Base-by-base conservation (phyloP, 37 sponge, comb jelly and placozoan genomes). In the Petrosia ficiformis region DNA sequence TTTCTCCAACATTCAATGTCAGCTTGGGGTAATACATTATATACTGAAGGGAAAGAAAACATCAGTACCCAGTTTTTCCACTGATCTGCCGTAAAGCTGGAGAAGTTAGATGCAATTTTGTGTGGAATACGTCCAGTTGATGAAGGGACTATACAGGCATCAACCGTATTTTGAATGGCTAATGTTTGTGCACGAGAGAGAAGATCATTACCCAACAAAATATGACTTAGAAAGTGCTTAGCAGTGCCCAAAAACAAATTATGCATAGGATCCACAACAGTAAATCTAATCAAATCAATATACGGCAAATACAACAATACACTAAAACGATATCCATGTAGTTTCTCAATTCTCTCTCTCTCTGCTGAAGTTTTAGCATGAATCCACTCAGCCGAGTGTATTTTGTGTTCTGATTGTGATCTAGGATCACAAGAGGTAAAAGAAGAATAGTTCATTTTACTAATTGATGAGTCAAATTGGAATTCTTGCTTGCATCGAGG, bases 221-320 rank as follows among this genome's bases (percentile, higher is more conserved):
- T 39, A 36, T 68, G 28, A 6, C 34, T 39, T n/a, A 68, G 11
- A 5, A 68, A 11, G 42, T 39, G 70, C 29, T 68, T 68, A 5
- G 70, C 40, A 19, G 70, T 68, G 22, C 70, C 70, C 34, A 68
- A n/a, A 39, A 68, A 68, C 8, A 68, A n/a, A 68, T 68, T 68
- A n/a, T 68, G 37, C 70, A 68, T 68, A 22, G 70, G 70, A 68
- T 68, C 70, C 34, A 68, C 34, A 16, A 68, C 29, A 30, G 34
- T 6, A 68, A 33, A 68, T 33, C 70, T 11, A 8, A 32, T n/a
- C 10, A 11, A 31, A 64, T 64, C 19, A 30, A 10, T 6, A 40
- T 68, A 68, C 4, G 70, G 70, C 42, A 68, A 39, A 5, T 28
- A 4, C 21, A 32, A n/a, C 22, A 68, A 28, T 6, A 6, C 22